Evolutionary conservation across 1,140 invertebrate genomes (phyloP), one percentile per base, ranked within the genome.

Genomic region (Drosophila lowei): DNA sequence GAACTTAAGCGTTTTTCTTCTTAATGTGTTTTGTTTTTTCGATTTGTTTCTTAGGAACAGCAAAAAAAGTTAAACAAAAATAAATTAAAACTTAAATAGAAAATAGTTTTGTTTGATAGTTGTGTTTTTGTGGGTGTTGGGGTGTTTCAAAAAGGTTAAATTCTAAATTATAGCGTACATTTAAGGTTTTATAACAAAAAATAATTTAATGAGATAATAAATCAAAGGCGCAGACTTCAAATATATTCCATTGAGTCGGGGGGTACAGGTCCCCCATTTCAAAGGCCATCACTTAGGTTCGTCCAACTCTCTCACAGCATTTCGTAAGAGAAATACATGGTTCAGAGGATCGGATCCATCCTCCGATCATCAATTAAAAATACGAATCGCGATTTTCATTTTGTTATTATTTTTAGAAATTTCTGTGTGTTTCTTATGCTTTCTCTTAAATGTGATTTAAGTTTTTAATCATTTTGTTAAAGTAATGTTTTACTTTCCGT

Each of bases 121-220:
- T 81, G 28, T 72, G 30, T 11, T 34, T 8, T 2, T 34, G 30
- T 56, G 28, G 7, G 2, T 61, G 55, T 77, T 67, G 9, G 30
- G 6, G 28, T 30, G 28, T 74, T 67, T 70, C 59, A 72, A 75
- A 72, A 77, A 62, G 74, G 57, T 59, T 77, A 77, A 74, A 60
- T 59, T 72, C 81, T 86, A 85, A 56, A 85, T 77, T 66, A 85
- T 85, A 85, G 63, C 72, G 58, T 85, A 85, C 44, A 86, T 66
- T 75, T 81, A 86, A 81, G 65, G 78, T 65, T 88, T 81, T 81
- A 88, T 86, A 88, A 86, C 81, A 86, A 86, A 74, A 74, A 86
- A 86, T 86, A 86, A 86, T 86, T 86, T 86, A 86, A 86, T 86
- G 81, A 86, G 81, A 86, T 86, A 85, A 88, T 78, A 81, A 86